Base-by-base conservation (phyloP, 1,140 invertebrate species). In the Ectropis grisescens region DNA sequence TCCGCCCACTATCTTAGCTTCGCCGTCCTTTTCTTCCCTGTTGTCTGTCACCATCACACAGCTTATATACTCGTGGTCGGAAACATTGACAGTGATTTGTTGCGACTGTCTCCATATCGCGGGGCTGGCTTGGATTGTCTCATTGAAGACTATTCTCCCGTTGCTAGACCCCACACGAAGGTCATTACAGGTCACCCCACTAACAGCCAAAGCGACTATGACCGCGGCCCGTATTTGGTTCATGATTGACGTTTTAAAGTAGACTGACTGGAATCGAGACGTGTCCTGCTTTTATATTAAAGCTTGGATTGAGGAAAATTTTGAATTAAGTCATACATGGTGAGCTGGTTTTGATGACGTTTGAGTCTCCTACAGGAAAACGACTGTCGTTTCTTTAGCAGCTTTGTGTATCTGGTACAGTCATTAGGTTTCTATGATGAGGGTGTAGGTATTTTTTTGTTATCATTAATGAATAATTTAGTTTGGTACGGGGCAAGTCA, bases 361-460 rank as follows among this genome's bases (percentile, higher is more conserved):
- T 37, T 49, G 49, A 54, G 23, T 39, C 72, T 78, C 72, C 61
- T 72, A 53, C 56, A 72, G 72, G 72, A 72, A 78, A 78, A 72
- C 46, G n/a, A n/a, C n/a, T n/a, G n/a, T n/a, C n/a, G n/a, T n/a
- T n/a, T n/a, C n/a, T n/a, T n/a, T n/a, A n/a, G n/a, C n/a, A n/a
- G n/a, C n/a, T n/a, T n/a, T n/a, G n/a, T n/a, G n/a, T n/a, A n/a
- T n/a, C n/a, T n/a, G n/a, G n/a, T n/a, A n/a, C n/a, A n/a, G n/a
- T n/a, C n/a, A n/a, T n/a, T n/a, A n/a, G n/a, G n/a, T n/a, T n/a
- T n/a, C n/a, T n/a, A n/a, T n/a, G n/a, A n/a, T n/a, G n/a, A n/a
- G n/a, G n/a, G n/a, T n/a, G n/a, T n/a, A n/a, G n/a, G n/a, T n/a
- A n/a, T n/a, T n/a, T n/a, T n/a, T n/a, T n/a, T n/a, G n/a, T n/a